Evolutionary conservation across 2,888 invertebrate species (phyloP).

Genomic region (Sabatieria punctata): DNA sequence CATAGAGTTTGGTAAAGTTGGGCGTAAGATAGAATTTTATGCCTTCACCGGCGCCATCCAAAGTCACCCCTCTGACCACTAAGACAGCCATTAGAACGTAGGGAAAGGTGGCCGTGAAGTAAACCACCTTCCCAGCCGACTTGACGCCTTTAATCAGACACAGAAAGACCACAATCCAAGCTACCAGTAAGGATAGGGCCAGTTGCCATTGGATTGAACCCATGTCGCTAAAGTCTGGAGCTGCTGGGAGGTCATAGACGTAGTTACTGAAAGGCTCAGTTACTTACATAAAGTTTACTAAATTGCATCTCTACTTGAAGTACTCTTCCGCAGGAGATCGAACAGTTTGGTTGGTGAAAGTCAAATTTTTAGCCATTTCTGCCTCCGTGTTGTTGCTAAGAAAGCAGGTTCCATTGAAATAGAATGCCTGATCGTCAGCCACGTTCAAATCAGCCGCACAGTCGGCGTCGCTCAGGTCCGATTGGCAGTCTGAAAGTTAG

Average conservation of each 20-base stretch:
- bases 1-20: too few relatives aligned
- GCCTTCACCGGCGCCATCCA: too few relatives aligned
- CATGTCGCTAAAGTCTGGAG: conserved; percentile 14
- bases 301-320: conserved; percentile 1
- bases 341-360: neutral
- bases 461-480: too few relatives aligned
- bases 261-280: conserved; percentile 14
- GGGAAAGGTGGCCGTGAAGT: conserved; percentile 7
- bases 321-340: conserved; percentile 2
- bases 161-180: conserved; percentile 13
- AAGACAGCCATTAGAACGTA: neutral
- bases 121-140: conserved; percentile 6
- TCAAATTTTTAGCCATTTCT: too few relatives aligned
- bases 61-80: too few relatives aligned
- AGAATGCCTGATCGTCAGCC: too few relatives aligned
- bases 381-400: too few relatives aligned
- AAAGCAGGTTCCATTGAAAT: too few relatives aligned
- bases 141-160: conserved; percentile 6
- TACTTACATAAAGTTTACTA: neutral
- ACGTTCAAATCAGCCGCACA: too few relatives aligned
- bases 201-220: conserved; percentile 16
- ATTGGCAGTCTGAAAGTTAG: too few relatives aligned
- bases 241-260: conserved; percentile 15
- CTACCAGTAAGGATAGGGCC: conserved; percentile 4
- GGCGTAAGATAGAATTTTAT: too few relatives aligned